These are phyloP conservation scores for Ceraclea dissimilis DNA, from an alignment of 2,888 invertebrate species.

Conservation along the genomic window DNA sequence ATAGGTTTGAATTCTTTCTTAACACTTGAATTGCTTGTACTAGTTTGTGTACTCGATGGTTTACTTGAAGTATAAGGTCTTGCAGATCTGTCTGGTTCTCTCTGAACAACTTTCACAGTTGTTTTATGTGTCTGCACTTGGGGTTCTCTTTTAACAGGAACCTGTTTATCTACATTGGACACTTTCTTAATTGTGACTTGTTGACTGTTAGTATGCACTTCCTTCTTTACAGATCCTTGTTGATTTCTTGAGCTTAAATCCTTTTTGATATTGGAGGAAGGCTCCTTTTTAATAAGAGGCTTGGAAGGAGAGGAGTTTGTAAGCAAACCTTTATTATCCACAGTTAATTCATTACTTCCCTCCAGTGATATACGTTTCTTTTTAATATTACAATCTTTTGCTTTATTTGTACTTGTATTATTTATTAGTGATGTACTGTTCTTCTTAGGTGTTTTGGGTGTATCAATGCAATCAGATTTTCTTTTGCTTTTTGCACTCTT, in stretches of 20 bases:
- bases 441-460: conserved; percentile 7
- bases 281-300: too few relatives aligned
- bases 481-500: conserved; percentile 5
- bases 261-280: too few relatives aligned
- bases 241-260: too few relatives aligned
- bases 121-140: background rate
- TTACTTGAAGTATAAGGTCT: too few relatives aligned
- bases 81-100: background rate
- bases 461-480: conserved; percentile 4
- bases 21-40: background rate
- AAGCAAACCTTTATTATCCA: too few relatives aligned
- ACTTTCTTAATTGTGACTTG: too few relatives aligned
- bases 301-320: too few relatives aligned
- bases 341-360: too few relatives aligned
- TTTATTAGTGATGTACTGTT: background rate
- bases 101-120: background rate
- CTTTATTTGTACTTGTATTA: background rate
- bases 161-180: too few relatives aligned
- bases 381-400: background rate
- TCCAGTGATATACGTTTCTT: background rate
- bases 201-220: too few relatives aligned
- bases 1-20: conserved; percentile 8
- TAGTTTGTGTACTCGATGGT: too few relatives aligned
- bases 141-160: background rate
- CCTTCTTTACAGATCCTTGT: too few relatives aligned